Evolutionary conservation across 2,797 vertebrate genomes (phyloP).

Genomic region (Lacerta viridis): DNA sequence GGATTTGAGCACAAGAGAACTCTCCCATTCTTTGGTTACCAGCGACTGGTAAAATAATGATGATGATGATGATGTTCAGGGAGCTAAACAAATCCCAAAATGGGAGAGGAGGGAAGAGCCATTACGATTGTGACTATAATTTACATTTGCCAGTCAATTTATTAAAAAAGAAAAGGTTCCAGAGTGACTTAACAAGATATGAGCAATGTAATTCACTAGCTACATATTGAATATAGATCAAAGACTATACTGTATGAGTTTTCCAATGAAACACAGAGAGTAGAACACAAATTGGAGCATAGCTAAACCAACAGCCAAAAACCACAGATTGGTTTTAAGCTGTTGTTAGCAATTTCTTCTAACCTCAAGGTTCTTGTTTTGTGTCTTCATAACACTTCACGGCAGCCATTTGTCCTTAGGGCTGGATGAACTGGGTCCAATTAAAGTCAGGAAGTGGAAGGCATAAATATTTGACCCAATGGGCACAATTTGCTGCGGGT

Average conservation of each 20-base stretch:
- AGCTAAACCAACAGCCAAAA: background rate
- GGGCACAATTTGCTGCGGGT: background rate
- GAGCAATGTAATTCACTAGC: background rate
- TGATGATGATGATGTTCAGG: background rate
- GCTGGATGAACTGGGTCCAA: background rate
- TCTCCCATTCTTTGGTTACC: no score
- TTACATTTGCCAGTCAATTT: no score
- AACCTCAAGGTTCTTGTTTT: background rate
- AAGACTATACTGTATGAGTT: background rate
- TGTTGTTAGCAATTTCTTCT: background rate
- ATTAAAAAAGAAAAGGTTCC: no score
- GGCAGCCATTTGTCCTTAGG: background rate
- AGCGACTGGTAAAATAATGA: no score
- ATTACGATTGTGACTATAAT: no score
- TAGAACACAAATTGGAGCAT: background rate
- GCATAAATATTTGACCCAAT: background rate
- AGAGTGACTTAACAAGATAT: background rate
- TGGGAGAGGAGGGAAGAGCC: background rate
- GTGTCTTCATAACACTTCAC: background rate
- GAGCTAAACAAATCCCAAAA: slow-evolving; percentile 32
- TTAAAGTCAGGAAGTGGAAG: background rate
- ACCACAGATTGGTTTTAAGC: background rate
- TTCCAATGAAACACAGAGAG: background rate
- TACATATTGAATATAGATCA: background rate
- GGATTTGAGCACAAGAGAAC: no score